Evolutionary conservation across 2,888 invertebrate genomes (phyloP).

Genomic region (Cheilosia impressa): DNA sequence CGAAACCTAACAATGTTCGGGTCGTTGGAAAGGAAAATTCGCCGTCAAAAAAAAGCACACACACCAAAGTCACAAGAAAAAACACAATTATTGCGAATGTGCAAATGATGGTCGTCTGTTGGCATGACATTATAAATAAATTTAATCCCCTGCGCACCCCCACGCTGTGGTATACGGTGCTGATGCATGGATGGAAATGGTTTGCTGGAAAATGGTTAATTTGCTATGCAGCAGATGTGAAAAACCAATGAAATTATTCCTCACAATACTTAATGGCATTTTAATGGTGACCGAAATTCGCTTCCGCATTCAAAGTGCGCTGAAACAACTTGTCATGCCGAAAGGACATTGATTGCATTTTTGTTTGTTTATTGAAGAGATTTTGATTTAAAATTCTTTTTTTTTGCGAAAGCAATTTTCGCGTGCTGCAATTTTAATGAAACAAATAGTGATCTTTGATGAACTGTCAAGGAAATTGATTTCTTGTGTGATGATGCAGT

Average conservation of each 20-base stretch:
- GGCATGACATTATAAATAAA: slow-evolving; percentile 62
- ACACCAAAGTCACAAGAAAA: background rate
- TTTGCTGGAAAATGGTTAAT: slow-evolving; percentile 60
- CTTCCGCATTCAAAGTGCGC: background rate
- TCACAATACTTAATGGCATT: slow-evolving; percentile 49
- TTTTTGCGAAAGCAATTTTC: slow-evolving; percentile 12
- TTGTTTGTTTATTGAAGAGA: slow-evolving; percentile 15
- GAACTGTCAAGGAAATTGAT: no score
- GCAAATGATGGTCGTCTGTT: slow-evolving; percentile 57
- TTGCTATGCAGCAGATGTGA: slow-evolving; percentile 67
- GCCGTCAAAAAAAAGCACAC: slow-evolving; percentile 24
- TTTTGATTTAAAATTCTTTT: slow-evolving; percentile 43
- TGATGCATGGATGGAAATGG: slow-evolving; percentile 45
- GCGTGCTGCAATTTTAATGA: background rate
- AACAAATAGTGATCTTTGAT: no score
- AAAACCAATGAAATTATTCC: slow-evolving; percentile 62
- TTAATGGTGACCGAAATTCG: slow-evolving; percentile 30
- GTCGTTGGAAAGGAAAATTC: slow-evolving; percentile 34
- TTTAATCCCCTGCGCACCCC: slow-evolving; percentile 27
- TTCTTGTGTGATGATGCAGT: no score
- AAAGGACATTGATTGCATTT: slow-evolving; percentile 47
- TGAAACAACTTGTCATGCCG: slow-evolving; percentile 35
- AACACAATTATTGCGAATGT: slow-evolving; percentile 40
- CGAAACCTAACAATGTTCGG: slow-evolving; percentile 48
- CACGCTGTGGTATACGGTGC: background rate